Base-by-base conservation (phyloP, 2,113 vertebrate species). In the Enhydra lutris region DNA sequence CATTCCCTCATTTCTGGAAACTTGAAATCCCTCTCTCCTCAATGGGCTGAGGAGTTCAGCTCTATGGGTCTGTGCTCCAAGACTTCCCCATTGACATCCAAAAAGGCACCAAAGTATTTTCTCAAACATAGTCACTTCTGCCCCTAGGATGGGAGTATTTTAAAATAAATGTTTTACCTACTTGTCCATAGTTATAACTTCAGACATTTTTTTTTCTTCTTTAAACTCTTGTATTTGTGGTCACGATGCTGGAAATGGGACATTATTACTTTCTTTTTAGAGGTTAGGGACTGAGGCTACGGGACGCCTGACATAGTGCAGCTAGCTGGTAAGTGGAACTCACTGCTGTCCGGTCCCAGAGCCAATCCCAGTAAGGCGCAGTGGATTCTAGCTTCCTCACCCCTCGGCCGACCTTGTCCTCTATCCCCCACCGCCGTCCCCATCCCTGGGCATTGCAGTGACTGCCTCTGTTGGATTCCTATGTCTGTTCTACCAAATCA, bases 301-400 rank as follows among this genome's bases (percentile, higher is more conserved):
- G 17, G 36, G 67, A 24, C 15, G 13, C 7, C 59, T 39, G 5
- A 3, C 1, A 34, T 34, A 10, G 7, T 5, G 1, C 9, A 34
- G 52, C 21, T 61, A 34, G 52, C 21, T 69, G 29, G 14, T 29
- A 15, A 26, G 47, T 15, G 24, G 45, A 9, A 6, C 50, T 57
- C 39, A n/a, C 6, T 45, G 34, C 23, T n/a, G 0, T 4, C 1
- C 21, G 21, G 12, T 9, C 1, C 57, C 23, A 69, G 74, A 63
- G 26, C 31, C 13, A 11, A 0, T 52, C 36, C 45, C 52, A n/a
- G 36, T 52, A 34, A 18, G 11, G 18, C 1, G 3, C 13, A 6
- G 2, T 13, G 21, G 42, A 12, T 36, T 65, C 17, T 34, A 13
- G 10, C 71, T 65, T 42, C 14, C 2, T 74, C 11, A 26, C 23